Base-by-base conservation (phyloP, 2,113 vertebrate species). In the Strigops habroptila region DNA sequence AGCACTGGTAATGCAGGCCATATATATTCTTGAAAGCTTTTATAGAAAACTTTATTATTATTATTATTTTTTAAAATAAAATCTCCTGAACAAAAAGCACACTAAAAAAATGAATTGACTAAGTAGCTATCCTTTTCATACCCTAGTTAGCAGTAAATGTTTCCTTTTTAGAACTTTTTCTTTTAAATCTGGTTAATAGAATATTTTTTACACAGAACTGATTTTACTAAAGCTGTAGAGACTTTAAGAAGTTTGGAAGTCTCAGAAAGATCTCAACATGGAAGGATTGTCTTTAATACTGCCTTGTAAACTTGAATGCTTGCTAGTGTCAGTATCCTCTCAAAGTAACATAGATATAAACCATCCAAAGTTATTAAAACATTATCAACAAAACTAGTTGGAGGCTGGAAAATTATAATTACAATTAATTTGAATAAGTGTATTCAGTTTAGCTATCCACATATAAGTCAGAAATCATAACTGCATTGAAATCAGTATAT, bases 21-120 rank as follows among this genome's bases (percentile, higher is more conserved):
- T 70, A 96, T 93, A 14, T 94, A 75, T 91, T 91, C 83, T 86
- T 17, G 94, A 88, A 88, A 90, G 18, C 48, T 82, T 92, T 92
- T 86, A 59, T 48, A 71, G 46, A 88, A 91, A 27, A 27, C 44
- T 37, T 76, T 71, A 55, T 30, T 57, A 31, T 71, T 57, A 31
- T 71, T n/a, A 43, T 25, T 55, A n/a, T 23, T 82, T 64, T 64
- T 73, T 14, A 8, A 83, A 94, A 83, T 75, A 65, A 93, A 90
- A 82, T 84, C 25, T 35, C 10, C 48, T 48, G 39, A n/a, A 86
- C 90, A 75, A 92, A 93, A 85, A 64, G 23, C 14, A 69, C 31
- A 76, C 18, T 10, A 73, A 53, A 43, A 78, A 89, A 91, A 93
- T 88, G 3, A 73, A 79, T 81, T 68, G 31, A 67, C 82, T 88